Percentiles rank a stretch among this genome's conserved stretches.
Conservation (phyloP, 1,140 invertebrate genomes). For the Bacillus rossius region DNA sequence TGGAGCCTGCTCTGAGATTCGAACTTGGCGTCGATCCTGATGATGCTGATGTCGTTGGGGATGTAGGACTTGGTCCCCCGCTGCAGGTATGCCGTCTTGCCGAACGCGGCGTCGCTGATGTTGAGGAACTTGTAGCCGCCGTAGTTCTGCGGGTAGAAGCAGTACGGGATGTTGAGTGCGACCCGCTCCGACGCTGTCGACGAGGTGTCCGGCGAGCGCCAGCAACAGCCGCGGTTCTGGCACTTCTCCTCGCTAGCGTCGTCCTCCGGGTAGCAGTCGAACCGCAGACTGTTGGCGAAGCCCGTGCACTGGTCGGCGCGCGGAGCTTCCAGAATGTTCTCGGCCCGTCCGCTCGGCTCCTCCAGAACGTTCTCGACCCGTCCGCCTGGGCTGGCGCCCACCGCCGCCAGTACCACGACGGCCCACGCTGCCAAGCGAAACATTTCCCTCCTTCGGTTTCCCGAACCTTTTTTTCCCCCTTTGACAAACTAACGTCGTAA, state of each 20-base stretch:
- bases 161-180: conserved; percentile 53
- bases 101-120: conserved; percentile 50
- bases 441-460: too few relatives aligned
- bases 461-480: too few relatives aligned
- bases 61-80: conserved; percentile 52
- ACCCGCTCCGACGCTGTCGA: conserved; percentile 8
- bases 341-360: too few relatives aligned
- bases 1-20: conserved; percentile 55
- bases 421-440: too few relatives aligned
- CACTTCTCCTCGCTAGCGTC: conserved; percentile 56
- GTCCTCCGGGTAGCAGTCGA: conserved; percentile 73
- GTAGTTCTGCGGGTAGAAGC: conserved; percentile 66
- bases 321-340: too few relatives aligned
- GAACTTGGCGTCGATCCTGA: conserved; percentile 56
- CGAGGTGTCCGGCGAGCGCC: conserved; percentile 41
- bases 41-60: conserved; percentile 53
- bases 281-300: conserved; percentile 47
- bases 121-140: conserved; percentile 57
- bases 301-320: conserved; percentile 36
- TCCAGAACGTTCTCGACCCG: too few relatives aligned
- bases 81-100: conserved; percentile 50
- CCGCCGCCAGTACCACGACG: too few relatives aligned
- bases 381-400: too few relatives aligned
- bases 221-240: conserved; percentile 63
- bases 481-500: too few relatives aligned